Evolutionary conservation across 2,888 invertebrate genomes (phyloP).

Genomic region (Aphrophora alni): DNA sequence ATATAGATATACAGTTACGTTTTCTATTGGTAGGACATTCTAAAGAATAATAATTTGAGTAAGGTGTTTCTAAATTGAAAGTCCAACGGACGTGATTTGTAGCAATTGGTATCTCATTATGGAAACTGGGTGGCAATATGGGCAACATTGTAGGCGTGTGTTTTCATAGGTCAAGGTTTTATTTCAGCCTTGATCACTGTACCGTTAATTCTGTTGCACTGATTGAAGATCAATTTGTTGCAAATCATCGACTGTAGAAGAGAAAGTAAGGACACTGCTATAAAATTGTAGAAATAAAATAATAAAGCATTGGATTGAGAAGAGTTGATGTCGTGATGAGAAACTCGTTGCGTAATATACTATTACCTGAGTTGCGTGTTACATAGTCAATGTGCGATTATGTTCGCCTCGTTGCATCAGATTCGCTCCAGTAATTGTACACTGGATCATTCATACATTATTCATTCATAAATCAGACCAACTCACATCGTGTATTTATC

Average conservation of each 20-base stretch:
- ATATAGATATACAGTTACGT: no score
- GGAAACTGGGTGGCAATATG: background rate
- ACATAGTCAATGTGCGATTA: background rate
- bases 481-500: background rate
- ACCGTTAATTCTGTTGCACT: background rate
- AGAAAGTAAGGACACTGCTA: background rate
- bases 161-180: background rate
- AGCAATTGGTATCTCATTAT: background rate
- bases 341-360: no score
- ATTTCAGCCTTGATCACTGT: background rate
- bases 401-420: background rate
- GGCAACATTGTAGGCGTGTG: background rate
- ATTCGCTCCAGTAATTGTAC: background rate
- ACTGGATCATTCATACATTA: background rate
- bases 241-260: background rate
- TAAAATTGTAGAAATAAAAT: background rate
- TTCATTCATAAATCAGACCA: background rate
- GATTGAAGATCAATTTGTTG: background rate
- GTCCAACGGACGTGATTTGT: background rate
- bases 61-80: background rate
- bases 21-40: background rate
- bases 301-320: no score
- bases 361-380: background rate
- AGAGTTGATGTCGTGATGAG: no score
- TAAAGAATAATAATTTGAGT: background rate